These are phyloP conservation scores for Tetragnatha montana DNA, from an alignment of 2,888 invertebrate species.

Conservation along the genomic window DNA sequence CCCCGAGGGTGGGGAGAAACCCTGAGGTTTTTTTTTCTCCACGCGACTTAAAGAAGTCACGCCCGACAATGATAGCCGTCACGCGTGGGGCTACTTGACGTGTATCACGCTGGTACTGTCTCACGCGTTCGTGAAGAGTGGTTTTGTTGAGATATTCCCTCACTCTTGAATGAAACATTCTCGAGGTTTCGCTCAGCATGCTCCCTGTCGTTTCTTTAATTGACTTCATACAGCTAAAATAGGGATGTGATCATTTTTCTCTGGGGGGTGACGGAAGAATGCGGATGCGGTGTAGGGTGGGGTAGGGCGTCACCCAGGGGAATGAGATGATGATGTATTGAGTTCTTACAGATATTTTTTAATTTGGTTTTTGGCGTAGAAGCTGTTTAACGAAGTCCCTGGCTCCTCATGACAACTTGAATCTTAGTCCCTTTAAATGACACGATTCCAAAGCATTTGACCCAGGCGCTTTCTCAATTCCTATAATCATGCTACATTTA, in stretches of 20 bases:
- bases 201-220: not conserved
- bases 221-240: not conserved
- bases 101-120: slow-evolving; percentile 32
- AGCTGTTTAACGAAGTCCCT: too few relatives aligned
- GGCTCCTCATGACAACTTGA: too few relatives aligned
- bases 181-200: not conserved
- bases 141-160: not conserved
- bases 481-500: too few relatives aligned
- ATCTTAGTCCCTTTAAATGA: too few relatives aligned
- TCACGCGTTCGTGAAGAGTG: slow-evolving; percentile 40
- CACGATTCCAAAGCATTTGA: too few relatives aligned
- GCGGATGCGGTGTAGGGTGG: not conserved
- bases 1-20: not conserved
- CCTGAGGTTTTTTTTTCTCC: slow-evolving; percentile 9
- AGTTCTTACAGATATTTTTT: too few relatives aligned
- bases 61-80: slow-evolving; percentile 12
- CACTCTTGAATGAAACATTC: not conserved
- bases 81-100: slow-evolving; percentile 21
- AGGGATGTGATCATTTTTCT: not conserved
- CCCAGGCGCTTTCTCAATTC: too few relatives aligned
- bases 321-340: not conserved
- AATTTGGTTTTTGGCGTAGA: too few relatives aligned
- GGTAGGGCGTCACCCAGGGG: not conserved
- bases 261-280: not conserved
- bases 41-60: not conserved